Base-by-base conservation (phyloP, 1,140 invertebrate genomes). In the Zaprionus inermis region DNA sequence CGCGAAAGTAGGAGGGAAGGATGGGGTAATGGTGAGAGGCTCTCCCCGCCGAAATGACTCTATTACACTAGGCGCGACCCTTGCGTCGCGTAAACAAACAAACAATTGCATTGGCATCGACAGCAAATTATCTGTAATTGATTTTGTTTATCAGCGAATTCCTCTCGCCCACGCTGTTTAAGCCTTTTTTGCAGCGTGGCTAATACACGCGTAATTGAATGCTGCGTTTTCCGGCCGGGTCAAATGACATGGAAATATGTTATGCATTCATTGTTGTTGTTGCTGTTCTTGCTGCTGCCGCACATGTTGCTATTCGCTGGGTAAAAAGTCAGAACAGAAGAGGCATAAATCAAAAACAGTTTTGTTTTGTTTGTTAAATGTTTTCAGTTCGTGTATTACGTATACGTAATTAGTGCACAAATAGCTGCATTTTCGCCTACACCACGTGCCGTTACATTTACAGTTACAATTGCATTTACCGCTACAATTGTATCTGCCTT, bases 111-210 rank as follows among this genome's bases (percentile, higher is more conserved):
- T 71, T 54, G 61, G 41, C 72, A 52, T 51, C 44, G 34, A 76
- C 58, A 68, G 84, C 84, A 88, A 88, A 83, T 88, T 84, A 84
- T 81, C 80, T 89, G 84, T 88, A 88, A 88, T 88, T 88, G 84
- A 88, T 88, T 88, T 88, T 88, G 84, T 89, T 88, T 80, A 79
- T 82, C 83, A 76, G 59, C 12, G 32, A 41, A 44, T 55, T 3
- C 7, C 28, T 12, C n/a, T 4, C 24, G 1, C 24, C 5, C 24
- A 0, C 24, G 0, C 24, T 44, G n/a, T 4, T 65, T 60, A 36
- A 57, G 36, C 52, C 60, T 77, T 82, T 79, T 63, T 65, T 73
- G 61, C 61, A 64, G 68, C 30, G 11, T 57, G 55, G 32, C 74
- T 67, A 61, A 64, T 57, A 24, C 60, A 46, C 68, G 61, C 30